phyloP scores from a whole-genome alignment of 2,888 invertebrate genomes.

The Erebia palarica region DNA sequence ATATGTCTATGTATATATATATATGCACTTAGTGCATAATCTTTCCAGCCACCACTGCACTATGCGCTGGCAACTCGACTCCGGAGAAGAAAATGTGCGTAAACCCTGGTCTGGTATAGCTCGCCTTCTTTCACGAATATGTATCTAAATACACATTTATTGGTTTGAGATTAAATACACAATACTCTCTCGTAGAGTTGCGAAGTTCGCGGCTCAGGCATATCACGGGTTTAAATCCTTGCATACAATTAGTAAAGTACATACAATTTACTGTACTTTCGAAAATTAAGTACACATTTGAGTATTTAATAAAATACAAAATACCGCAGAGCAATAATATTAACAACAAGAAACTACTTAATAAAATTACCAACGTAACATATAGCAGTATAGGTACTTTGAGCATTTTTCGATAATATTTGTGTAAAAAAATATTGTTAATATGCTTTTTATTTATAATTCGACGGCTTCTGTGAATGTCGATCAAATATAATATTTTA shows the following conservation, averaged over 20 bases:
- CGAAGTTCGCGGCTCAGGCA: too few species aligned
- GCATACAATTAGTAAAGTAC: slow-evolving; percentile 52
- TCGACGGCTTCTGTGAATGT: slow-evolving; percentile 53
- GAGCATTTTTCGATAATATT: slow-evolving; percentile 75
- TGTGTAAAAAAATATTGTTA: slow-evolving; percentile 74
- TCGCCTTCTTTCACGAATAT: too few species aligned
- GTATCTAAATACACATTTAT: too few species aligned
- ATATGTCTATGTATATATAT: too few species aligned
- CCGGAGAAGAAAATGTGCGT: too few species aligned
- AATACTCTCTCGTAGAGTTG: too few species aligned
- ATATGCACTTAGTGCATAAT: too few species aligned
- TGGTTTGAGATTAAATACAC: too few species aligned
- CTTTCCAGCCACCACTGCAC: too few species aligned
- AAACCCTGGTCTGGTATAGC: too few species aligned
- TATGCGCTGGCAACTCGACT: too few species aligned
- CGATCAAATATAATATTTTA: slow-evolving; percentile 22
- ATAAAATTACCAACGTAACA: slow-evolving; percentile 78
- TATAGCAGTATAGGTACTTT: slow-evolving; percentile 61
- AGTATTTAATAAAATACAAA: slow-evolving; percentile 62
- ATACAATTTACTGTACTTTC: slow-evolving; percentile 52
- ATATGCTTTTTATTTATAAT: slow-evolving; percentile 53
- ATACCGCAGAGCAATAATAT: slow-evolving; percentile 53
- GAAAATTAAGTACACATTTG: slow-evolving; percentile 61
- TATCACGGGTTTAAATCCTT: too few species aligned
- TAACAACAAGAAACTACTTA: slow-evolving; percentile 73